Percentiles rank a stretch among this genome's conserved stretches.
Conservation (phyloP, 2,113 vertebrate genomes). For the Rhagologus leucostigma region DNA sequence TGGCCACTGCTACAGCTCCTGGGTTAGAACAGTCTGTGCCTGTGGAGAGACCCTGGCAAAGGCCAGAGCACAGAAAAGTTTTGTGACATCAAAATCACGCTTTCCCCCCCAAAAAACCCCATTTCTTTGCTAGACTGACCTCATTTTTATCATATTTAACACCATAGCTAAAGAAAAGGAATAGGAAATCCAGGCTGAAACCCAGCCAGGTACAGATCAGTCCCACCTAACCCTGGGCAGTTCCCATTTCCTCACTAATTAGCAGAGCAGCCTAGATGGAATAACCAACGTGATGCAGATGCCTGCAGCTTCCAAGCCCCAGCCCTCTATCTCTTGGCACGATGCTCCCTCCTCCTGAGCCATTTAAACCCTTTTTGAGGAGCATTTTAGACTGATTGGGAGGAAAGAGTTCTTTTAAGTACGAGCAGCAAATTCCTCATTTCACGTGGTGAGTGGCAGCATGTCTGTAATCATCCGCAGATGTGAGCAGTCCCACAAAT, state of each 20-base stretch:
- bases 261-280: background rate
- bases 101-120: rapidly evolving
- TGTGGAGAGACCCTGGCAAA: background rate
- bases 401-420: background rate
- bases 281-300: background rate
- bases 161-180: background rate
- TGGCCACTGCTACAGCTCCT: background rate
- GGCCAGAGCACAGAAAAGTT: background rate
- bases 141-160: background rate
- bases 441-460: background rate
- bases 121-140: background rate
- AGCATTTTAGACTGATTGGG: background rate
- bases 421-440: background rate
- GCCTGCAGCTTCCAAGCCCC: background rate
- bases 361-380: background rate
- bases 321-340: background rate
- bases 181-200: background rate
- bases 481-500: background rate
- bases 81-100: background rate
- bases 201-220: background rate
- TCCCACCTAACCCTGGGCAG: background rate
- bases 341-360: background rate
- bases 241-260: background rate
- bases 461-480: background rate
- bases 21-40: background rate